Base-by-base conservation (phyloP, 2,888 invertebrate genomes). In the Palloptera scutellata region DNA sequence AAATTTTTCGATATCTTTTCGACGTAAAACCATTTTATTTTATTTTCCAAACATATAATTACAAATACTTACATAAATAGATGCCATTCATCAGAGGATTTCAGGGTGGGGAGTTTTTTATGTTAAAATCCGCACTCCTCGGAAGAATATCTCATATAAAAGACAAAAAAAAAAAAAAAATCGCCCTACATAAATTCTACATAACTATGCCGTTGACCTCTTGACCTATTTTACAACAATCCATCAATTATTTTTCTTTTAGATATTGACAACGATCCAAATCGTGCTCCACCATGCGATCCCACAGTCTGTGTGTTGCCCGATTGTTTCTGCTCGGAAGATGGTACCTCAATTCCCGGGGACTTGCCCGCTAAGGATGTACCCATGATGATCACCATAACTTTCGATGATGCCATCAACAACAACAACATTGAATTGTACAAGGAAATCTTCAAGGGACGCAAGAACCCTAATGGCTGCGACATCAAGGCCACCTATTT, bases 341-440 rank as follows among this genome's bases (percentile, higher is more conserved):
- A 95, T 81, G 95, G 95, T 73, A 95, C 95, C 48, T 87, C 89
- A 54, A 92, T 95, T 76, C 95, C 95, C 71, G 94, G 94, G 13
- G 94, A 95, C 80, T 86, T 95, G 60, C 94, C 93, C 13, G 84
- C 90, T 71, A 92, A 90, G 86, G 94, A 95, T 79, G 94, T 96
- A 0, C 96, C 96, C 6, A 95, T 96, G 87, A 96, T 96, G 96
- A 91, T 96, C 81, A 95, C 94, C 67, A 92, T 96, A 81, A 96
- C 96, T 61, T 96, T 96, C 83, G 96, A 96, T 81, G 96, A 96
- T 79, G 96, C 96, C 79, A 94, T 96, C 85, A 96, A 96, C 85
- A 95, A 95, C 86, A 95, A 96, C 86, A 96, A 96, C 86, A 96
- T 96, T 82, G 95, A 94, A 77, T 86, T 96, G 61, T 96, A 96